Evolutionary conservation across 2,797 vertebrate species (phyloP).

Genomic region (Cephalopachus bancanus): DNA sequence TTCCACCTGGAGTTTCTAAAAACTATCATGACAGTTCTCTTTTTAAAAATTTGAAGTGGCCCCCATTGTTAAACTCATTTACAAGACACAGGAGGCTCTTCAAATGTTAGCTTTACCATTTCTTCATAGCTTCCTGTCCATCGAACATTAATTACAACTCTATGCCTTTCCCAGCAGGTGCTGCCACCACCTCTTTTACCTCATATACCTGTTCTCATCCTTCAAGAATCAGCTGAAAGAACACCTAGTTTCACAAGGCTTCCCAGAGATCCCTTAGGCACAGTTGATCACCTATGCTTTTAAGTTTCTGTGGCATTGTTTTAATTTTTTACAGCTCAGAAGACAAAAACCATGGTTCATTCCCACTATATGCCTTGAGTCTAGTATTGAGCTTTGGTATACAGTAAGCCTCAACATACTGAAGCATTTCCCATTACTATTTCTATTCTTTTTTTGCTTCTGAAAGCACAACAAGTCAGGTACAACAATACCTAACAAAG

Average conservation of each 20-base stretch:
- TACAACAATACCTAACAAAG: not conserved
- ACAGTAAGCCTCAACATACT: not conserved
- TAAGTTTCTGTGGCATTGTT: not conserved
- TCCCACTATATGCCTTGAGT: not conserved
- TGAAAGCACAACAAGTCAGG: constrained; percentile 33
- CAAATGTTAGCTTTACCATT: not conserved
- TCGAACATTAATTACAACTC: not conserved
- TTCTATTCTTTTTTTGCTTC: not conserved
- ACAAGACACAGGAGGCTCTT: not conserved
- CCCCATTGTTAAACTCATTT: not conserved
- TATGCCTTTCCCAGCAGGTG: not conserved
- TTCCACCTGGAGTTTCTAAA: not conserved
- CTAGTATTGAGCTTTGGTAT: not conserved
- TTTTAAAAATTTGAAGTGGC: not conserved
- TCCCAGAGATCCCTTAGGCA: not conserved
- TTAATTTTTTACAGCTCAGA: constrained; percentile 7
- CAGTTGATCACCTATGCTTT: not conserved
- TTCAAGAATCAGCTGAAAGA: not conserved
- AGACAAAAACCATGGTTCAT: not conserved
- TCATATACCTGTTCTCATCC: not conserved
- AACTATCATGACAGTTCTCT: not conserved
- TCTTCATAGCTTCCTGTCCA: not conserved
- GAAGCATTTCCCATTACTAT: not conserved
- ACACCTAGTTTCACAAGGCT: not conserved
- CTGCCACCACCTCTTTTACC: not conserved